A percentile compares a stretch with the other conserved stretches of the same genome.
Conservation (phyloP, 2,113 vertebrate species). For the Prietella phreatophila region DNA sequence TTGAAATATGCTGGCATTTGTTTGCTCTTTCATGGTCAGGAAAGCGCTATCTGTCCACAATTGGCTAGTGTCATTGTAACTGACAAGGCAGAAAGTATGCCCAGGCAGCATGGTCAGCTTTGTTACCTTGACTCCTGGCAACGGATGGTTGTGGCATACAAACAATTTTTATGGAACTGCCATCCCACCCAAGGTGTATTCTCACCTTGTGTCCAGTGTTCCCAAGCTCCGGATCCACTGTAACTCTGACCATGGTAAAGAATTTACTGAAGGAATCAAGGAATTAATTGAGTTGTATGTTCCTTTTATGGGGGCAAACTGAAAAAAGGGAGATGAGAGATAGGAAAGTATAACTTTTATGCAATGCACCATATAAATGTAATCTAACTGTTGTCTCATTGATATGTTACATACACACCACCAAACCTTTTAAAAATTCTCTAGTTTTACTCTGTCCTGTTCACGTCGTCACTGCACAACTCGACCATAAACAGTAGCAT, state of each 20-base stretch:
- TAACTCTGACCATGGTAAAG: not conserved
- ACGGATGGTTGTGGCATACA: not conserved
- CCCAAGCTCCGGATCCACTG: not conserved
- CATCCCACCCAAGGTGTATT: not conserved
- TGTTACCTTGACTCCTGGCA: no score
- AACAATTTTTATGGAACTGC: not conserved
- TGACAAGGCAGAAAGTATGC: not conserved
- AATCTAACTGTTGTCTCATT: not conserved
- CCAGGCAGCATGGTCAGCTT: not conserved
- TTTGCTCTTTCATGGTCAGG: not conserved
- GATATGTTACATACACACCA: not conserved
- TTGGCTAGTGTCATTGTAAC: not conserved
- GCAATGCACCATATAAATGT: not conserved
- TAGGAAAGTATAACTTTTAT: not conserved
- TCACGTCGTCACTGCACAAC: not conserved
- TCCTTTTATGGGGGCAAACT: not conserved
- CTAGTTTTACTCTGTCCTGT: not conserved
- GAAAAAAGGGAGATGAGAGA: not conserved
- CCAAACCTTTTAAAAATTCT: not conserved
- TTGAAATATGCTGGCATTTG: not conserved
- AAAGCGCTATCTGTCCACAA: not conserved
- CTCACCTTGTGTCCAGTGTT: not conserved
- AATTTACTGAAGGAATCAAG: not conserved
- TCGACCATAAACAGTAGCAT: not conserved
- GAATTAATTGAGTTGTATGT: not conserved